Conservation (phyloP, 2,888 invertebrate species). For the Acronicta alni region DNA sequence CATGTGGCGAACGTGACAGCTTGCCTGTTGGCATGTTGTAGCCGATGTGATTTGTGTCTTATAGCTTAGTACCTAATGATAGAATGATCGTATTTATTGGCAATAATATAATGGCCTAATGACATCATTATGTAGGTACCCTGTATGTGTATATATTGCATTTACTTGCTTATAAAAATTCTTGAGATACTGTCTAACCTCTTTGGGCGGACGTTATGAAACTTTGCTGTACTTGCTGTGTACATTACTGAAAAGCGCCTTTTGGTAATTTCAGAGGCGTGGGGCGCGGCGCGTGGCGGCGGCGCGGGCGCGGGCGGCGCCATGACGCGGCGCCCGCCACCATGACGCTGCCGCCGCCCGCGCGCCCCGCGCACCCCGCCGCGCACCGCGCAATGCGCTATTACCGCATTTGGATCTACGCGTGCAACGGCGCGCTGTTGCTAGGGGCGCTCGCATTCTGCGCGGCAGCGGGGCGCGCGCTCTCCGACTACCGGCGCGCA, state of each 20-base stretch:
- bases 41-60: conserved; percentile 6
- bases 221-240: no score
- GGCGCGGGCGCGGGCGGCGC: conserved; percentile 89
- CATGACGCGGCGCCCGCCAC: conserved; percentile 89
- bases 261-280: conserved; percentile 80
- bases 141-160: no score
- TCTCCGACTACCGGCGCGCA: conserved; percentile 92
- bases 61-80: not conserved
- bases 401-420: conserved; percentile 97
- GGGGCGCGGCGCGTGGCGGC: conserved; percentile 89
- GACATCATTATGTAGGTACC: not conserved
- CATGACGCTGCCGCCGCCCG: conserved; percentile 90
- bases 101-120: not conserved
- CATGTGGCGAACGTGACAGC: conserved; percentile 5
- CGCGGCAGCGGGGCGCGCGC: conserved; percentile 92
- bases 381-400: conserved; percentile 92
- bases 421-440: conserved; percentile 96
- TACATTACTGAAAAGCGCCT: conserved; percentile 13
- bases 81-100: not conserved
- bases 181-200: not conserved
- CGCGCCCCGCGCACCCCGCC: conserved; percentile 87
- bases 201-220: not conserved
- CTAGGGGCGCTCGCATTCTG: conserved; percentile 95
- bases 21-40: conserved; percentile 1
- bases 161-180: not conserved